Evolutionary conservation across 2,113 vertebrate species (phyloP), one percentile per base, ranked within the genome.

Genomic region (Lates calcarifer): DNA sequence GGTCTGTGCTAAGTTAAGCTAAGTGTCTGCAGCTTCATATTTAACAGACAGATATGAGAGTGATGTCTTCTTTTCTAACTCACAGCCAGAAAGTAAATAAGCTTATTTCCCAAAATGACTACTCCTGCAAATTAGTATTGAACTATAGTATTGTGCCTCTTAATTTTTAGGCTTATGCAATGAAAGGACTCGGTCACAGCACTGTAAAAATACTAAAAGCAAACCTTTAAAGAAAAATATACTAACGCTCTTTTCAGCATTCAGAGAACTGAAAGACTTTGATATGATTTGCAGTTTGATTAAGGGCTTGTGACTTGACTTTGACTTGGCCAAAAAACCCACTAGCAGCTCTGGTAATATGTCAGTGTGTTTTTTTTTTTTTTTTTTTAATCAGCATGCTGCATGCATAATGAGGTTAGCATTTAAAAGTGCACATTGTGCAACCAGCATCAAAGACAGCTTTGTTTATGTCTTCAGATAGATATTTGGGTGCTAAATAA

Each of bases 391-490:
- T 5, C 15, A 61, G 20, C 9, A 10, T 29, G 24, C 17, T 20
- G 6, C 63, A 28, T 45, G 12, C n/a, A 49, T 13, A 20, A 5
- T 49, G n/a, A 29, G 55, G 12, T 60, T 24, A 49, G 9, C 5
- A 3, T 62, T 47, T 62, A 22, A 56, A 18, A 63, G 22, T 51
- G 64, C 58, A 31, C 1, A 1, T 8, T 1, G 6, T 11, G 26
- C 17, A 49, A 39, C 28, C 5, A 4, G 4, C 53, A 65, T 68
- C 20, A 74, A 53, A 66, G 22, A 55, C 17, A 22, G 49, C 51
- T 41, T 67, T 77, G 61, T 70, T 71, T 69, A 49, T 71, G 29
- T 56, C 17, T 20, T 55, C 3, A 45, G 55, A 39, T 8, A 57
- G 39, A 76, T 64, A 56, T 76, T 56, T 63, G 3, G 1, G 1